phyloP scores from a whole-genome alignment of 1,140 invertebrate species.

The Glossosoma conforme region DNA sequence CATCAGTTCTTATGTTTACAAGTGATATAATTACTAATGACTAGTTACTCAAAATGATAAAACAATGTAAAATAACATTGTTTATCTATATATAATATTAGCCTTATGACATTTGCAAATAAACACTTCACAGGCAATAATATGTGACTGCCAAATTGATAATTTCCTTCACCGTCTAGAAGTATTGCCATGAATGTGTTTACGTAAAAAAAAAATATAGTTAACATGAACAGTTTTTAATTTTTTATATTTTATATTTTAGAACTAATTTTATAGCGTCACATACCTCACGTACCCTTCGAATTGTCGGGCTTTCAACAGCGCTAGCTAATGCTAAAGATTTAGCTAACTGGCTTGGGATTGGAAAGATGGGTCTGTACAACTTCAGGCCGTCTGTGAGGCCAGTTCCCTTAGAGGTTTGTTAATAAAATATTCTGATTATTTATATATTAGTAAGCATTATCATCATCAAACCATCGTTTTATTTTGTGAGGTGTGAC shows the following conservation, averaged over 20 bases:
- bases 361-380: constrained; percentile 86
- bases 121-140: too few relatives aligned
- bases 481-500: too few relatives aligned
- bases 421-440: constrained; percentile 38
- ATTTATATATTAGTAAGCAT: constrained; percentile 4
- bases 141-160: too few relatives aligned
- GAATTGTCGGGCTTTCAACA: constrained; percentile 94
- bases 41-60: not conserved
- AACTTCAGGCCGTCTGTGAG: constrained; percentile 97
- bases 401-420: constrained; percentile 95
- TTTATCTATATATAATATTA: too few relatives aligned
- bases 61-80: not conserved
- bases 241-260: constrained; percentile 13
- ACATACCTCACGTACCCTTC: constrained; percentile 70
- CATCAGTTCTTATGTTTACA: too few relatives aligned
- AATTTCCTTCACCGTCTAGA: too few relatives aligned
- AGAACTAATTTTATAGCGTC: constrained; percentile 87
- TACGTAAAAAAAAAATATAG: too few relatives aligned
- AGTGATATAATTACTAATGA: too few relatives aligned
- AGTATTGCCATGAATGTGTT: too few relatives aligned
- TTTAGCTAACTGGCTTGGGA: constrained; percentile 94
- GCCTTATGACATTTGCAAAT: too few relatives aligned
- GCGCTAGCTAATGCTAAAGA: constrained; percentile 96
- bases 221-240: not conserved
- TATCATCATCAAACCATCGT: too few relatives aligned